A percentile compares a stretch with the other conserved stretches of the same genome.
Evolutionary conservation across 1,140 invertebrate species (phyloP).

Genomic region (Diuraphis noxia): DNA sequence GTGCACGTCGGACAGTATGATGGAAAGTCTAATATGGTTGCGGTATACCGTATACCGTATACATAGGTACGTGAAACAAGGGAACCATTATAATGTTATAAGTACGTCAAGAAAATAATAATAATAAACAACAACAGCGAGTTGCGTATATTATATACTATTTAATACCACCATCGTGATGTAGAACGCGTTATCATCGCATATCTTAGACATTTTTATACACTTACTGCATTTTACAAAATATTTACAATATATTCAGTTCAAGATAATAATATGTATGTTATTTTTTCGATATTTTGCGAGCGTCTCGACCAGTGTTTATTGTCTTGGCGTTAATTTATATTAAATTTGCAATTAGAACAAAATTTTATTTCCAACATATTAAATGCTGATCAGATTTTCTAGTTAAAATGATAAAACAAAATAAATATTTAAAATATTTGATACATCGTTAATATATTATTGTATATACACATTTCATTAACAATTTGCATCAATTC

Average conservation of each 20-base stretch:
- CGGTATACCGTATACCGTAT: neutral
- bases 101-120: conserved; percentile 17
- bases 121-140: neutral
- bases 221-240: neutral
- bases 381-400: neutral
- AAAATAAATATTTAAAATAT: neutral
- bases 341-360: too few relatives aligned
- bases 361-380: neutral
- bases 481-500: neutral
- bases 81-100: neutral
- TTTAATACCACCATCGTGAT: neutral
- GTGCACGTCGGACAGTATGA: neutral
- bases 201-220: neutral
- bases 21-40: neutral
- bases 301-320: neutral
- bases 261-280: too few relatives aligned
- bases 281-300: neutral
- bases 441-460: neutral
- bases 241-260: neutral
- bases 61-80: neutral
- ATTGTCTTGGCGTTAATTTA: too few relatives aligned
- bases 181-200: neutral
- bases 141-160: neutral
- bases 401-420: neutral
- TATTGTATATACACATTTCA: neutral